phyloP scores from a whole-genome alignment of 2,113 vertebrate genomes.

The Zosterops borbonicus region DNA sequence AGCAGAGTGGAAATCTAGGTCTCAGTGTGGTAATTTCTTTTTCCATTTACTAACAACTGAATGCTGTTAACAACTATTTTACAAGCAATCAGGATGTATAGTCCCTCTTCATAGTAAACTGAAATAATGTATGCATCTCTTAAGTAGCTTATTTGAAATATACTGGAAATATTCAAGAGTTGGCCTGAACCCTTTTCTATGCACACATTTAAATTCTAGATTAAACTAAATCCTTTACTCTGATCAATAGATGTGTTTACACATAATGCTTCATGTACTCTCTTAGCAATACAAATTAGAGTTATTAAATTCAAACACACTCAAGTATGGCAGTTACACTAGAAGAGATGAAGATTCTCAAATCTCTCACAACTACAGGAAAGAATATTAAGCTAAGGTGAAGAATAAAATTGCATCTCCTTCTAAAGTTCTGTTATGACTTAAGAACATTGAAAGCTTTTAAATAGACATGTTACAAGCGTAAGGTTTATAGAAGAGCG shows the following conservation, averaged over 20 bases:
- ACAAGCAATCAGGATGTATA: background rate
- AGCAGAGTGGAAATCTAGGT: background rate
- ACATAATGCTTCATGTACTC: background rate
- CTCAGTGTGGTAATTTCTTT: background rate
- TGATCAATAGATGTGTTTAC: background rate
- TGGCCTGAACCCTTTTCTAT: background rate
- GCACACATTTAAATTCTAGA: background rate
- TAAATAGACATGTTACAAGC: background rate
- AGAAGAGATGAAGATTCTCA: background rate
- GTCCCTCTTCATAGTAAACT: background rate
- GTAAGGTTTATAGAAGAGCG: background rate
- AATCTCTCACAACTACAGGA: background rate
- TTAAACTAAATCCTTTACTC: background rate
- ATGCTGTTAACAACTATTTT: background rate
- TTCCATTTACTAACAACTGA: background rate
- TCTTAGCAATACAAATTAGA: background rate
- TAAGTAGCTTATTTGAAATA: background rate
- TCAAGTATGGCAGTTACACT: background rate
- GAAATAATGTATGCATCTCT: background rate
- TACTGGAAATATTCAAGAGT: background rate
- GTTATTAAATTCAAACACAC: background rate
- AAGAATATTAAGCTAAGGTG: background rate
- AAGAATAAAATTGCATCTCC: background rate
- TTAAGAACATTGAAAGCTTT: background rate
- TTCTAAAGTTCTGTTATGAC: background rate